Evolutionary conservation across 2,113 vertebrate genomes (phyloP), one percentile per base, ranked within the genome.

Genomic region (Trochalopteron elliotii): DNA sequence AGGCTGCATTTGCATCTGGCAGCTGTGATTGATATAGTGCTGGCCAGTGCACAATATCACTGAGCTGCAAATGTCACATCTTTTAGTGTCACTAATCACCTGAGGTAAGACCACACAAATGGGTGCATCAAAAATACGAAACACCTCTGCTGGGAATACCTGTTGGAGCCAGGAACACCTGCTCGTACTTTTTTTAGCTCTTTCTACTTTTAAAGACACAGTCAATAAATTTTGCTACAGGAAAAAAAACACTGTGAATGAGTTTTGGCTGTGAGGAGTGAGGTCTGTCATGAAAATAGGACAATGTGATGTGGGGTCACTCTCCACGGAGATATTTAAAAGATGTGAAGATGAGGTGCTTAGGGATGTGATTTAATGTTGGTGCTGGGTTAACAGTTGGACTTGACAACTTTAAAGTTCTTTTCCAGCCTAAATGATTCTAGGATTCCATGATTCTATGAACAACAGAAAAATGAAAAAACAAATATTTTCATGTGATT

Each of bases 81-180:
- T 94, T 92, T 97, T 96, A 92, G 86, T 86, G 72, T 95, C 94
- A 94, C 81, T 90, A 61, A 92, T 91, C 67, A 88, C 80, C 90
- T 77, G 70, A 80, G 87, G 87, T 37, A 96, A 79, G 68, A 65
- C 87, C 89, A 89, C 83, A 68, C 12, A 93, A 76, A 79, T 55
- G 65, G 71, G 83, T 82, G 39, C 56, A 61, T 78, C 56, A 80
- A 50, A 89, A 92, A 63, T 79, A 89, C 5, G 7, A 82, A 97
- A 60, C 71, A 52, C 21, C 21, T 86, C 44, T 9, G 2, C 52
- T 61, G 57, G 44, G 50, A 65, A 44, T 79, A 92, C 47, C 55
- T 79, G 31, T 24, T 81, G 60, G 72, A 93, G 50, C 44, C 35
- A 81, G 47, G 15, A 91, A 72, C 89, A 96, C 57, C 94, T 92